phyloP scores from a whole-genome alignment of 2,797 vertebrate genomes.

The Tachyglossus aculeatus region DNA sequence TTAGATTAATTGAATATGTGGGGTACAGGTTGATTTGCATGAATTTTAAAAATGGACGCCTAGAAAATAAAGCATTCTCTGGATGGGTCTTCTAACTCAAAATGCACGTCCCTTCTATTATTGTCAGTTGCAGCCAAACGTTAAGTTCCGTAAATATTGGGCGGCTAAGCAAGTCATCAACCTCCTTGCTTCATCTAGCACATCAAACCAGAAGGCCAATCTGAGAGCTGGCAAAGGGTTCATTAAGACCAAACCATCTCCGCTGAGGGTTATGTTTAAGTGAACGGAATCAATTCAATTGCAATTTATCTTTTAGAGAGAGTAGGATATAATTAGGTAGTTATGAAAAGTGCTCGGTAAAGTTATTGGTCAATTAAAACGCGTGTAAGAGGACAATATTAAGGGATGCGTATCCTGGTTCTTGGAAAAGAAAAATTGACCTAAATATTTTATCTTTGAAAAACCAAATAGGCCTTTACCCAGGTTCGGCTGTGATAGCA shows the following conservation, averaged over 20 bases:
- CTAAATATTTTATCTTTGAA: conserved; percentile 15
- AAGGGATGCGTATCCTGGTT: conserved; percentile 14
- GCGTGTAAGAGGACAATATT: conserved; percentile 21
- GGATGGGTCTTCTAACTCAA: no score
- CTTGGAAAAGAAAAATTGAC: neutral
- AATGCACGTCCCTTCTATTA: no score
- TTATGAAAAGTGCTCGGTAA: conserved; percentile 31
- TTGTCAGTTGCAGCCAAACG: conserved; percentile 42
- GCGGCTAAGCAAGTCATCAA: no score
- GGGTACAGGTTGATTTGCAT: no score
- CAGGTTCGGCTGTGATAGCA: no score
- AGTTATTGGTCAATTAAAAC: conserved; percentile 34
- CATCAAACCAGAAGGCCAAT: conserved; percentile 36
- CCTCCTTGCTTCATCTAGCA: no score
- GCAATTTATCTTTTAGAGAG: conserved; percentile 48
- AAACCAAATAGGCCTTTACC: no score
- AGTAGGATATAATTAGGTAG: conserved; percentile 32
- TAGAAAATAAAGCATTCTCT: no score
- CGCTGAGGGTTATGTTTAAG: conserved; percentile 39
- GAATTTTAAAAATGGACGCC: no score
- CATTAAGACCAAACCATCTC: conserved; percentile 35
- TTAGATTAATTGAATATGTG: no score
- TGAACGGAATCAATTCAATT: conserved; percentile 15
- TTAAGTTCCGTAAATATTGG: conserved; percentile 29
- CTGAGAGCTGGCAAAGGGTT: conserved; percentile 11